phyloP scores from a whole-genome alignment of 2,797 vertebrate genomes.

The Silurus lanzhouensis region DNA sequence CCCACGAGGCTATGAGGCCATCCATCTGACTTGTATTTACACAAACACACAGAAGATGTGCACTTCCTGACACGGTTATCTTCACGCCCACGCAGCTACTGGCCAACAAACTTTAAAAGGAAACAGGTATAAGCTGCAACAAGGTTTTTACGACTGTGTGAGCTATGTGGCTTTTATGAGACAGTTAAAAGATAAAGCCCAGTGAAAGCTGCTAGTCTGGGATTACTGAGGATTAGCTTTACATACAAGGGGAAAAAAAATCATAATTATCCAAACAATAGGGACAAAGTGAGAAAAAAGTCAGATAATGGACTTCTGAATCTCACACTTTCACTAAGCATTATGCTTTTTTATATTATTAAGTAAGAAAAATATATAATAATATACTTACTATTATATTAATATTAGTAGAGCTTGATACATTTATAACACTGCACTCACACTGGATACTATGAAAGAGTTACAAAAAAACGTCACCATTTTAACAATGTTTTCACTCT shows the following conservation, averaged over 20 bases:
- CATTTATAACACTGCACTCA: not conserved
- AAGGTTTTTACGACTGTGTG: too few species aligned
- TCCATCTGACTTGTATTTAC: not conserved
- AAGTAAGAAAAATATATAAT: too few species aligned
- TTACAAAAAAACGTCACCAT: too few species aligned
- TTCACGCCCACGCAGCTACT: not conserved
- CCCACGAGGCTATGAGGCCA: not conserved
- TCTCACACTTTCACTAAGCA: not conserved
- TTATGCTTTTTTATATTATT: too few species aligned
- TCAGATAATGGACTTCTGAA: not conserved
- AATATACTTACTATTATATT: too few species aligned
- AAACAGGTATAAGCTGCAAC: not conserved
- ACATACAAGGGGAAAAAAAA: not conserved
- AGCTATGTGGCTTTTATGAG: not conserved
- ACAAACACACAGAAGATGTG: not conserved
- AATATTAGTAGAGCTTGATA: too few species aligned
- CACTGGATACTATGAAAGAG: not conserved
- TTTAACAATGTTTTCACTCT: too few species aligned
- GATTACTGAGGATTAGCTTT: not conserved
- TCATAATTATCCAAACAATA: not conserved
- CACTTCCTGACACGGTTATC: not conserved
- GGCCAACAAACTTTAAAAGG: not conserved
- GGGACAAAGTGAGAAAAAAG: not conserved
- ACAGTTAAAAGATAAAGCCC: not conserved
- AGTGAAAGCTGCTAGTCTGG: not conserved